Evolutionary conservation across 2,888 invertebrate species (phyloP).

Genomic region (Microplitis manilae): DNA sequence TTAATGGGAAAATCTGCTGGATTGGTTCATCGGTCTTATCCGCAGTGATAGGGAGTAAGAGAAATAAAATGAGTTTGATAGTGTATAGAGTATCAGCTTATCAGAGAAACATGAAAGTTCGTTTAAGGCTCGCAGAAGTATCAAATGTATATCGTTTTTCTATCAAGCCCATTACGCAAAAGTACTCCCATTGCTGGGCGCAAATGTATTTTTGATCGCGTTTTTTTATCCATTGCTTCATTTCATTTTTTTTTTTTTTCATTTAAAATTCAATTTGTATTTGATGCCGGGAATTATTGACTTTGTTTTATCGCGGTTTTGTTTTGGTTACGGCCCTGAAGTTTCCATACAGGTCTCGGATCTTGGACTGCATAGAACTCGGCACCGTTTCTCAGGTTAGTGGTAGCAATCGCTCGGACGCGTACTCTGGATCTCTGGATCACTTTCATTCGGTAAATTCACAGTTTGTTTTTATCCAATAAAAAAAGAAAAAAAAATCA

Average conservation of each 20-base stretch:
- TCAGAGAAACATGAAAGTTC: background rate
- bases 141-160: background rate
- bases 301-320: background rate
- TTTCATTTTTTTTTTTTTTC: too few species aligned
- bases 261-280: background rate
- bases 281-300: background rate
- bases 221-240: background rate
- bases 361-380: slow-evolving; percentile 56
- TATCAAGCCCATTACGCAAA: background rate
- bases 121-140: background rate
- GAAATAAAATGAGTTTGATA: background rate
- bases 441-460: slow-evolving; percentile 38
- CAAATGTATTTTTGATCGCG: slow-evolving; percentile 23
- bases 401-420: slow-evolving; percentile 63
- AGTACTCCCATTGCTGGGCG: slow-evolving; percentile 5
- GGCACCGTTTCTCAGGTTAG: slow-evolving; percentile 64
- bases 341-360: slow-evolving; percentile 61
- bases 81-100: background rate
- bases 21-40: background rate
- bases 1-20: background rate
- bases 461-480: too few species aligned
- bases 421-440: slow-evolving; percentile 50
- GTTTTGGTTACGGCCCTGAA: slow-evolving; percentile 59
- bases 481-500: too few species aligned
- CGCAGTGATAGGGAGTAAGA: background rate